Evolutionary conservation across 2,113 vertebrate genomes (phyloP).

Genomic region (Pterocles burchelli): DNA sequence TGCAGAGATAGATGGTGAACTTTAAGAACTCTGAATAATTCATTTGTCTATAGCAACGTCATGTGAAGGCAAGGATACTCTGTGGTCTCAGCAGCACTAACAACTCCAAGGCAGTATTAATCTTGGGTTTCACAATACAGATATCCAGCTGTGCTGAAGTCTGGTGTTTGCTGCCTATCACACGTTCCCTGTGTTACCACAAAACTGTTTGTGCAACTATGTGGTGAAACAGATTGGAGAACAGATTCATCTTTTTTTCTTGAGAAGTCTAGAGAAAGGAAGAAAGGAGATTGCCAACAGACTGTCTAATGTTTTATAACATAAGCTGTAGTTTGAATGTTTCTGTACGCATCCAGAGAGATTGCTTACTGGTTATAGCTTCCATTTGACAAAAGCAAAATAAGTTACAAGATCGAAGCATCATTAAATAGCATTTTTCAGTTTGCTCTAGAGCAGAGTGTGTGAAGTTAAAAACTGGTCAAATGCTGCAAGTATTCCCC

Average conservation of each 20-base stretch:
- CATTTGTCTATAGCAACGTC: neutral
- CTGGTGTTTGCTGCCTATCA: neutral
- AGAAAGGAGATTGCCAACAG: neutral
- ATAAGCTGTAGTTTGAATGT: neutral
- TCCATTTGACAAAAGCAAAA: neutral
- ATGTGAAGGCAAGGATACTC: neutral
- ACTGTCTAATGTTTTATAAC: neutral
- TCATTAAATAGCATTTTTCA: neutral
- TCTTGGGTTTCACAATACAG: neutral
- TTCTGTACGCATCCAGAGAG: neutral
- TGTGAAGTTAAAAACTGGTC: neutral
- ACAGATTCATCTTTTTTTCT: neutral
- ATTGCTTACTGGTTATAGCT: neutral
- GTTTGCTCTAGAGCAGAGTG: neutral
- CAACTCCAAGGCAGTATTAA: neutral
- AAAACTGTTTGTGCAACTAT: neutral
- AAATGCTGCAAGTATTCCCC: neutral
- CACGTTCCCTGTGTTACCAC: accelerated
- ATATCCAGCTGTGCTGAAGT: neutral
- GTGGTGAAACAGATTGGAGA: neutral
- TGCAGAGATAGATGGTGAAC: neutral
- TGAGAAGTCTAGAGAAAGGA: neutral
- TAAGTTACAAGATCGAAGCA: neutral
- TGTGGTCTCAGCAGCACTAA: accelerated
- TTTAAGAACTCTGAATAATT: neutral